These are phyloP conservation scores for Hybos culiciformis DNA, from an alignment of 2,888 invertebrate genomes.

Conservation along the genomic window DNA sequence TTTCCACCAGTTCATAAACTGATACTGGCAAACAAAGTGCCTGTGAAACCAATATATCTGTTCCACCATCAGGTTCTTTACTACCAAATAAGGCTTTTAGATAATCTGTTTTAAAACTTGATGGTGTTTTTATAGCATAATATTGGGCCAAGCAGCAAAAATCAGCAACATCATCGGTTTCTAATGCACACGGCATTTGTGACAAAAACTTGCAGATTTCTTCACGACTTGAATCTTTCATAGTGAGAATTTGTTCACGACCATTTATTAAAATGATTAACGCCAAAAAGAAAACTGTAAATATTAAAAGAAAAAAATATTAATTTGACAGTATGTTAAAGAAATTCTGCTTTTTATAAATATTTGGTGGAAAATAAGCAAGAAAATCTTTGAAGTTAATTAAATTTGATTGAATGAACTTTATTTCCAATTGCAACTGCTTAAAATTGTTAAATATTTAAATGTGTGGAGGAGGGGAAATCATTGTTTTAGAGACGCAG, in stretches of 20 bases:
- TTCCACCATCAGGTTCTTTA: slow-evolving; percentile 25
- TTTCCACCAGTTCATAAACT: slow-evolving; percentile 80
- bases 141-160: slow-evolving; percentile 95
- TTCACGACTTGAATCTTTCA: slow-evolving; percentile 58
- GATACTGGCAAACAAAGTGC: slow-evolving; percentile 93
- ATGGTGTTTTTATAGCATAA: slow-evolving; percentile 85
- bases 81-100: slow-evolving; percentile 49
- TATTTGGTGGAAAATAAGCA: too few species aligned
- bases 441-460: too few species aligned
- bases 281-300: slow-evolving; percentile 88
- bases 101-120: slow-evolving; percentile 78
- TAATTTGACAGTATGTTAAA: too few species aligned
- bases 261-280: slow-evolving; percentile 93
- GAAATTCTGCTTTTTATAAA: too few species aligned
- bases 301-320: too few species aligned
- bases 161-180: slow-evolving; percentile 89
- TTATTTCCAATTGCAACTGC: too few species aligned
- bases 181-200: slow-evolving; percentile 72
- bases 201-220: slow-evolving; percentile 53
- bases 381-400: too few species aligned
- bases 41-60: slow-evolving; percentile 46
- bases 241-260: slow-evolving; percentile 66
- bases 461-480: too few species aligned
- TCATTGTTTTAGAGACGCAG: too few species aligned
- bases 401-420: too few species aligned